Evolutionary conservation across 2,888 invertebrate species (phyloP), one percentile per base, ranked within the genome.

Genomic region (Pegoplata infirma): DNA sequence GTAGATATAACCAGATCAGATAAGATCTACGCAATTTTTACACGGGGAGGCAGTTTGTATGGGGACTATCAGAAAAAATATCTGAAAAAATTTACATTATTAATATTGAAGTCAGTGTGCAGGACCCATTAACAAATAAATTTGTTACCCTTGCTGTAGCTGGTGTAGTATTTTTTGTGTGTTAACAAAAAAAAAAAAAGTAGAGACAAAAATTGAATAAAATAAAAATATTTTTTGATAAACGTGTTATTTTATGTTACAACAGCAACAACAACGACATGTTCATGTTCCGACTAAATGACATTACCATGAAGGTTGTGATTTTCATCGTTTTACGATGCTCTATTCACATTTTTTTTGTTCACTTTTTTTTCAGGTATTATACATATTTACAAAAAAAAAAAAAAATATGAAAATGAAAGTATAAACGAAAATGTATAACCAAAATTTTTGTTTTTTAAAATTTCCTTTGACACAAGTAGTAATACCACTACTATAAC

Each of bases 221-320:
- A 23, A 44, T 36, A 23, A 21, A 66, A 25, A 68, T 36, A 55
- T 32, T 58, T 66, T 51, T 58, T 21, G 19, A 44, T 58, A 25
- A 19, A 49, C 59, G 17, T 63, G 64, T 17, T 67, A 59, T 46
- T 59, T 32, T 23, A 55, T 72, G 46, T 8, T 17, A 36, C 10
- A 36, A 14, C 17, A 58, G 28, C 51, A 8, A 32, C 3, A 10
- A 10, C 32, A 10, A 32, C 32, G 12, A 32, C 32, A 32, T n/a
- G 47, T 68, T 68, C 17, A 10, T 58, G 12, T 40, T 49, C 17
- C 16, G 10, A 25, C 25, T 71, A 71, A 71, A 71, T 71, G 69
- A 28, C 69, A 53, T 53, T 61, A 46, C 16, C 25, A 19, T 44
- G 28, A 71, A 71, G 61, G 53, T 55, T 72, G 55, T 55, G 47